phyloP scores from a whole-genome alignment of 2,797 vertebrate genomes.

The Neosilurus mollespiculum region DNA sequence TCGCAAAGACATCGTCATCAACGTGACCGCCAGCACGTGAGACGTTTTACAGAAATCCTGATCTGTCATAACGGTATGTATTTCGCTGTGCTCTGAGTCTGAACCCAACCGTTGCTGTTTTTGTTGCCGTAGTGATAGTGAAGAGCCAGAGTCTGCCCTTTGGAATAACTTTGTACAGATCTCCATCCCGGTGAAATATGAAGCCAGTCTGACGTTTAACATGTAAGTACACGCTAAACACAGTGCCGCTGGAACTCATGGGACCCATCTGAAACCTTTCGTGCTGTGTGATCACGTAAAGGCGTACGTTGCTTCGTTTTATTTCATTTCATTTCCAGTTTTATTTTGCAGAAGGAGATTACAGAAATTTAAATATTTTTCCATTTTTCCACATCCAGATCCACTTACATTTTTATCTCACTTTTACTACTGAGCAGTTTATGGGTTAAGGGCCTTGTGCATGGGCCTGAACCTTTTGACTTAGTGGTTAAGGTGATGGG shows the following conservation, averaged over 20 bases:
- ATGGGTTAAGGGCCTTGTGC: no score
- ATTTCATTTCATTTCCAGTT: no score
- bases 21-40: constrained; percentile 85
- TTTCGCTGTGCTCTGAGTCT: background rate
- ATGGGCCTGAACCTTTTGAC: no score
- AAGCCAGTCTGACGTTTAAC: constrained; percentile 82
- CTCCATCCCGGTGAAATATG: constrained; percentile 84
- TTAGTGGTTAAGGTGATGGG: no score
- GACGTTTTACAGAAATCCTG: constrained; percentile 42
- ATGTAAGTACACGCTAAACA: constrained; percentile 75
- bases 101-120: background rate
- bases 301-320: no score
- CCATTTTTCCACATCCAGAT: no score
- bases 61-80: background rate
- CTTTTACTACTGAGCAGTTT: no score
- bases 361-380: no score
- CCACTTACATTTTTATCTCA: no score
- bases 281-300: no score
- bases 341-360: no score
- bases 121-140: constrained; percentile 85
- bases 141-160: constrained; percentile 76
- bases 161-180: constrained; percentile 80
- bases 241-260: background rate
- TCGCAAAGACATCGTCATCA: constrained; percentile 77
- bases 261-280: no score